phyloP scores from a whole-genome alignment of 2,888 invertebrate species.

The Sinhomidia bicolor region DNA sequence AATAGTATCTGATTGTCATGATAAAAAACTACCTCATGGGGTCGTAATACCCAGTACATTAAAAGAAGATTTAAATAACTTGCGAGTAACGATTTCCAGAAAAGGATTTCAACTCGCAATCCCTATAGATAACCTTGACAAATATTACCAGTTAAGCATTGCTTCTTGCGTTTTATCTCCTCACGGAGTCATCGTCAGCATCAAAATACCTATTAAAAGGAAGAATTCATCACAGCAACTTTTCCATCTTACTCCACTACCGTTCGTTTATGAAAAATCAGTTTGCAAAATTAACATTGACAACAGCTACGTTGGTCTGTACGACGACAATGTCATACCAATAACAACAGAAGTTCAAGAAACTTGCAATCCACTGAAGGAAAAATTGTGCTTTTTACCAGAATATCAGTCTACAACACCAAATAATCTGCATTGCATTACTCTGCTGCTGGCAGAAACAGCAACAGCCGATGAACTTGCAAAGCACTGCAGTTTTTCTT shows the following conservation, averaged over 20 bases:
- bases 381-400: not conserved
- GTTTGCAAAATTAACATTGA: not conserved
- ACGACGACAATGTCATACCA: not conserved
- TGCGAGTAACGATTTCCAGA: not conserved
- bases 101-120: not conserved
- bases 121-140: not conserved
- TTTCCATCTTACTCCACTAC: not conserved
- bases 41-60: not conserved
- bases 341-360: not conserved
- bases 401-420: not conserved
- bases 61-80: not conserved
- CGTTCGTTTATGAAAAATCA: not conserved
- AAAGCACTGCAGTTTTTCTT: not conserved
- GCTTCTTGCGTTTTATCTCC: not conserved
- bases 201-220: not conserved
- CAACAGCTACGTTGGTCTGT: not conserved
- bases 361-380: not conserved
- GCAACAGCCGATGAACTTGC: not conserved
- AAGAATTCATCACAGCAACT: not conserved
- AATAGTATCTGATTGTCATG: not conserved
- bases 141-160: not conserved
- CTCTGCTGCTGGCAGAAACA: not conserved
- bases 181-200: too few species aligned
- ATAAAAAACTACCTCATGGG: not conserved
- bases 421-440: not conserved